These are phyloP conservation scores for Catostylus mosaicus DNA, from an alignment of 30 jellyfish, hydroid and myxozoan genomes.

Conservation along the genomic window DNA sequence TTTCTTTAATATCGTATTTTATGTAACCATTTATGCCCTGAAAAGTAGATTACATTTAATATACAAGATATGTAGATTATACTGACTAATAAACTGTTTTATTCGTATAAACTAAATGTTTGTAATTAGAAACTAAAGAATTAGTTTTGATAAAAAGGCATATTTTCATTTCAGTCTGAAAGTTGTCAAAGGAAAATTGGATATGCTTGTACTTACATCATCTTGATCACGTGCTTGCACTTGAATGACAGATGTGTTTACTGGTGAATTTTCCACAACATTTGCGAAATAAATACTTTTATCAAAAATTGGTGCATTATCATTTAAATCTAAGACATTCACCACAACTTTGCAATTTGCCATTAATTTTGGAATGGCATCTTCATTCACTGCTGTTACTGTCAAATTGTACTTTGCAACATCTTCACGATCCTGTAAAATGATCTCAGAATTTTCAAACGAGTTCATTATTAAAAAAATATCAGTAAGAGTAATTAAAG, in stretches of 20 bases:
- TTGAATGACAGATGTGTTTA: slow-evolving; percentile 44
- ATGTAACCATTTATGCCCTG: slow-evolving; percentile 61
- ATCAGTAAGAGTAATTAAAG: too few species aligned
- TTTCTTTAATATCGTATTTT: slow-evolving; percentile 33
- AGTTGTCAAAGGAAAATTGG: background rate
- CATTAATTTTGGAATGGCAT: slow-evolving; percentile 2
- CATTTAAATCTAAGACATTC: slow-evolving; percentile 47
- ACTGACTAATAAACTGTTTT: background rate
- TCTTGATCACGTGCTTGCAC: slow-evolving; percentile 52
- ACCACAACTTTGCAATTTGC: slow-evolving; percentile 1
- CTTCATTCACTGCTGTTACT: slow-evolving; percentile 43
- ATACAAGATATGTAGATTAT: background rate
- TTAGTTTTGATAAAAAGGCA: too few species aligned
- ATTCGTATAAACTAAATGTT: too few species aligned
- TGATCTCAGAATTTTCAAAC: background rate
- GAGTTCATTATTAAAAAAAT: too few species aligned
- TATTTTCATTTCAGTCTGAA: too few species aligned
- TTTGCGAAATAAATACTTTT: slow-evolving; percentile 9
- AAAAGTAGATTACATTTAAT: background rate
- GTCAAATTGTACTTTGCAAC: slow-evolving; percentile 47
- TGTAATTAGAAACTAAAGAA: too few species aligned
- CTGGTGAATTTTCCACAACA: slow-evolving; percentile 33
- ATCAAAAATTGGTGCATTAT: slow-evolving; percentile 62
- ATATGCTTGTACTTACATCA: slow-evolving; percentile 17
- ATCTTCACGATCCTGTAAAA: slow-evolving; percentile 67